A percentile compares a stretch with the other conserved stretches of the same genome.
Conservation (phyloP, 2,888 invertebrate species). For the Pycnomerus fuliginosus region DNA sequence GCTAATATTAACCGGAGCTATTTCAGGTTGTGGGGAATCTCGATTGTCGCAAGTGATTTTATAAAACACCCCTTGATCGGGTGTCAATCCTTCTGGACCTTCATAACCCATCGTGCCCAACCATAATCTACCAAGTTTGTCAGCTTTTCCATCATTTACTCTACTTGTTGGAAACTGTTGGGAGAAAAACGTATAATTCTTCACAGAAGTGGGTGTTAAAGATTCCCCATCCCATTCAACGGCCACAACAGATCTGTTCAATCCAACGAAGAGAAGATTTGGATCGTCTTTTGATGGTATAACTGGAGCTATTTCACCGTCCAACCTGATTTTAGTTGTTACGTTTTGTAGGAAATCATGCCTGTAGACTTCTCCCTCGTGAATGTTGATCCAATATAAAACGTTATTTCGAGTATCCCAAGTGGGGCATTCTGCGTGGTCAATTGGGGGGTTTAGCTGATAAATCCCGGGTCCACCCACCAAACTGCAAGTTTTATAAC, state of each 20-base stretch:
- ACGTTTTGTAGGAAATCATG: constrained; percentile 36
- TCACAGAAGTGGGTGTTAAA: too few species aligned
- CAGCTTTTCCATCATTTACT: constrained; percentile 65
- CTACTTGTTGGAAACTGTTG: constrained; percentile 52
- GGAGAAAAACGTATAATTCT: constrained; percentile 52
- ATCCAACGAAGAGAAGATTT: constrained; percentile 36
- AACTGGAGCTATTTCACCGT: constrained; percentile 34
- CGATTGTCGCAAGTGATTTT: constrained; percentile 52
- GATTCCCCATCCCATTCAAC: constrained; percentile 55
- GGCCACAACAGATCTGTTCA: constrained; percentile 48
- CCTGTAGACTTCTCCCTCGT: constrained; percentile 34
- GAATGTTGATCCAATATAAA: constrained; percentile 41
- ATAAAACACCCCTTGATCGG: constrained; percentile 62
- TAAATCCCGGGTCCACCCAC: constrained; percentile 28
- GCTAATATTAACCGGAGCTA: constrained; percentile 63
- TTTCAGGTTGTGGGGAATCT: constrained; percentile 37
- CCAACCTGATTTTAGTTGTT: constrained; percentile 28
- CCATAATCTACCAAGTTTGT: constrained; percentile 58
- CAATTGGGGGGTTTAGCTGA: constrained; percentile 34
- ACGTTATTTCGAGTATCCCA: constrained; percentile 39
- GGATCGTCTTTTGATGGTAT: constrained; percentile 35
- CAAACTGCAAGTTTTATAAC: too few species aligned
- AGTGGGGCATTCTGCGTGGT: constrained; percentile 39
- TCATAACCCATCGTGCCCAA: constrained; percentile 67
- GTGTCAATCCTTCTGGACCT: constrained; percentile 46